A percentile compares a stretch with the other conserved stretches of the same genome.
These are phyloP conservation scores for Himalopsyche tibetana DNA, from an alignment of 2,888 invertebrate genomes.

Conservation along the genomic window DNA sequence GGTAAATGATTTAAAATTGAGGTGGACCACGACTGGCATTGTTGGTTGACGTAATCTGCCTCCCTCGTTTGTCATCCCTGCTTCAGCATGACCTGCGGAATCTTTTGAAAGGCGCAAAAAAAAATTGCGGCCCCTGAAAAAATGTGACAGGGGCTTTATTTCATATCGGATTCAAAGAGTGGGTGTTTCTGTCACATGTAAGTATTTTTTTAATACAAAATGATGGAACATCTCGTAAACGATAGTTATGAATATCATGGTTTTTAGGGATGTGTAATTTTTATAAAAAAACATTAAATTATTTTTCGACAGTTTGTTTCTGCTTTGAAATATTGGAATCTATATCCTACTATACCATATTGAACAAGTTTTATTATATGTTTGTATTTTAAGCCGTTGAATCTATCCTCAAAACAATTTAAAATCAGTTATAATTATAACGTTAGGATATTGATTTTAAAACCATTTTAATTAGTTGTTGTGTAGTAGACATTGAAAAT, in stretches of 20 bases:
- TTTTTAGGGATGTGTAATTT: not conserved
- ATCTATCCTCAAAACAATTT: too few relatives aligned
- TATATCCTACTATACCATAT: too few relatives aligned
- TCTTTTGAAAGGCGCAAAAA: slow-evolving; percentile 49
- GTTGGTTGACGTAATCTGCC: slow-evolving; percentile 26
- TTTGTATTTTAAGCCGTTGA: too few relatives aligned
- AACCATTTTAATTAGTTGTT: too few relatives aligned
- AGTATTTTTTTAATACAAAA: slow-evolving; percentile 24
- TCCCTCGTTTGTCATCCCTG: slow-evolving; percentile 47
- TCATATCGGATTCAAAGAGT: slow-evolving; percentile 23
- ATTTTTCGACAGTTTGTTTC: too few relatives aligned
- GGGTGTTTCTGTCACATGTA: slow-evolving; percentile 8
- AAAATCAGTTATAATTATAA: too few relatives aligned
- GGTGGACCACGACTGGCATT: not conserved
- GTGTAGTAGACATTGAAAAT: too few relatives aligned
- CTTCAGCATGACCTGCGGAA: slow-evolving; percentile 52
- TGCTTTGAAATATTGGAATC: too few relatives aligned
- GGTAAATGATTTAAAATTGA: too few relatives aligned
- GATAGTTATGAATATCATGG: not conserved
- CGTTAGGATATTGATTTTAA: too few relatives aligned
- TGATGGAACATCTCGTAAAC: not conserved
- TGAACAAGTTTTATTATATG: too few relatives aligned
- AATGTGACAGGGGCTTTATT: slow-evolving; percentile 33
- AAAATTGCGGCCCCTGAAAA: slow-evolving; percentile 7
- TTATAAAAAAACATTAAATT: too few relatives aligned